Percentiles rank a stretch among this genome's conserved stretches.
Evolutionary conservation across 2,888 invertebrate species (phyloP).

Genomic region (Cantharis rufa): DNA sequence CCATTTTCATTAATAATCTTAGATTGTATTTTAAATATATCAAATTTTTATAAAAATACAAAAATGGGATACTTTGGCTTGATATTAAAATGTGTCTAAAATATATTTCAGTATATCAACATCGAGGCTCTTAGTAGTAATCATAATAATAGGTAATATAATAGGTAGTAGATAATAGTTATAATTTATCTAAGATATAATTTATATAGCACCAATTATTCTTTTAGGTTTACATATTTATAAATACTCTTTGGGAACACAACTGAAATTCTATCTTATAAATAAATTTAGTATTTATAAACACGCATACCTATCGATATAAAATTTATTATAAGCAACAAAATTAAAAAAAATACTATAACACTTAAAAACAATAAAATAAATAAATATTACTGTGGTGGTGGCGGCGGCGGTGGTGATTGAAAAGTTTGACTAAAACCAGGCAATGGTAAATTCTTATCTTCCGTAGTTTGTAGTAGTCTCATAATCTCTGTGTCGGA

Average conservation of each 20-base stretch:
- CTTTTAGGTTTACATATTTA: constrained; percentile 23
- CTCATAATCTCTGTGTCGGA: constrained; percentile 44
- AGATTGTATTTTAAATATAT: background rate
- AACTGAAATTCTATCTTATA: constrained; percentile 27
- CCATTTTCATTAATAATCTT: background rate
- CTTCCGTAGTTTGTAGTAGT: constrained; percentile 45
- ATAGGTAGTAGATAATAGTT: background rate
- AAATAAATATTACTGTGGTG: constrained; percentile 23
- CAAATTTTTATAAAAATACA: background rate
- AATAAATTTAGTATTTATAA: constrained; percentile 30
- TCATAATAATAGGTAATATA: constrained; percentile 2
- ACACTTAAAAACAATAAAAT: constrained; percentile 23
- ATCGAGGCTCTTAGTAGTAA: background rate
- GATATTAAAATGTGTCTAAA: constrained; percentile 15
- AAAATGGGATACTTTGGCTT: background rate
- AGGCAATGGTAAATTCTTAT: constrained; percentile 54
- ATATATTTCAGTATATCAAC: background rate
- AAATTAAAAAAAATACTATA: constrained; percentile 24
- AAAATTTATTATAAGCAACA: constrained; percentile 26
- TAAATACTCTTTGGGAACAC: constrained; percentile 32
- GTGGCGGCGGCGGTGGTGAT: constrained; percentile 46
- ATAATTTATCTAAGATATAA: constrained; percentile 29
- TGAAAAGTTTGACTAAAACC: constrained; percentile 59
- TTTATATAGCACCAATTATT: constrained; percentile 32
- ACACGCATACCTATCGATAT: constrained; percentile 20